A percentile compares a stretch with the other conserved stretches of the same genome.
phyloP scores from a whole-genome alignment of 92 coral and sea anemone genomes.

The Diadumene lineata region DNA sequence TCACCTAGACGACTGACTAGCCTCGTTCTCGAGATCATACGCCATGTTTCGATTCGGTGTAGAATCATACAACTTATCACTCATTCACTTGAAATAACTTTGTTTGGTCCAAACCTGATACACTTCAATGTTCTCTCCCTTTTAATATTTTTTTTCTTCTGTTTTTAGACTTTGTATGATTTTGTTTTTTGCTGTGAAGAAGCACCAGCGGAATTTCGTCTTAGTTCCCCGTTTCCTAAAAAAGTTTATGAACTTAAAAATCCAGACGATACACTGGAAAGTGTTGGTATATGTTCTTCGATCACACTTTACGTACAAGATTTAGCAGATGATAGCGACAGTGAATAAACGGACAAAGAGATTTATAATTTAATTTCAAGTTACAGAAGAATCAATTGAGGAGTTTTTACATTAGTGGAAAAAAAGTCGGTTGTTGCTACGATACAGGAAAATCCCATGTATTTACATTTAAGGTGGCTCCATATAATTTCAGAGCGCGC shows the following conservation, averaged over 20 bases:
- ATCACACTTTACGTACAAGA: slow-evolving; percentile 84
- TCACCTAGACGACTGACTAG: too few species aligned
- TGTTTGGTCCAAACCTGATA: too few species aligned
- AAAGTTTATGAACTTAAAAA: slow-evolving; percentile 73
- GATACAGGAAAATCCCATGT: too few species aligned
- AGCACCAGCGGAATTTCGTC: slow-evolving; percentile 83
- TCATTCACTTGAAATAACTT: too few species aligned
- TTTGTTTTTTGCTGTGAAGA: slow-evolving; percentile 94
- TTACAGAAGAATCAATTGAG: too few species aligned
- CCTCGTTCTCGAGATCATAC: too few species aligned
- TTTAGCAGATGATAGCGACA: slow-evolving; percentile 86
- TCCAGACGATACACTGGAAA: slow-evolving; percentile 64
- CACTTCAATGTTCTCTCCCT: background rate
- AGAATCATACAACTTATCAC: too few species aligned
- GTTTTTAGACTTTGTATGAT: slow-evolving; percentile 79
- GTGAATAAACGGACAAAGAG: slow-evolving; percentile 48
- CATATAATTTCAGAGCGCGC: too few species aligned
- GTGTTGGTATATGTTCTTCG: slow-evolving; percentile 82
- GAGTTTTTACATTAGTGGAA: too few species aligned
- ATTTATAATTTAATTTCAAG: slow-evolving; percentile 8
- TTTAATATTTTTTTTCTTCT: background rate
- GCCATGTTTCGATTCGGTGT: too few species aligned
- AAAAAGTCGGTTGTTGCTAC: too few species aligned
- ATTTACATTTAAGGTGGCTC: too few species aligned
- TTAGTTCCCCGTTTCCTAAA: slow-evolving; percentile 91